Evolutionary conservation across 1,140 invertebrate species (phyloP).

Genomic region (Rhagoletis zephyria): DNA sequence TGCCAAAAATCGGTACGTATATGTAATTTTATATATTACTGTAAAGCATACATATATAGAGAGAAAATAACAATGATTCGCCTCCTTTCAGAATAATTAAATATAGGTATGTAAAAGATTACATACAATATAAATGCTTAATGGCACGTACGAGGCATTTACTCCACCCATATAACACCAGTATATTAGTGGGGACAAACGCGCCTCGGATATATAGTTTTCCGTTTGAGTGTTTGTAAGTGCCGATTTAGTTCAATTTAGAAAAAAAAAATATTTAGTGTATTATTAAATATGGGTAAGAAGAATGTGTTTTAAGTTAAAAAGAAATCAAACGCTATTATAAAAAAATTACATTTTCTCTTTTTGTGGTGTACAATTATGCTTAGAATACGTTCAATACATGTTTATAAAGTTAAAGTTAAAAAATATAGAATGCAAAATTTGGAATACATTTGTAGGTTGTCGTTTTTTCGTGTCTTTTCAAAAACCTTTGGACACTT

Average conservation of each 20-base stretch:
- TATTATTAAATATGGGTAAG: constrained; percentile 18
- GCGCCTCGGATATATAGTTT: constrained; percentile 11
- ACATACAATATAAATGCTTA: constrained; percentile 38
- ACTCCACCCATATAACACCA: neutral
- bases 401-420: constrained; percentile 24
- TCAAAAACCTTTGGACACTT: constrained; percentile 24
- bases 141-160: constrained; percentile 40
- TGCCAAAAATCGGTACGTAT: neutral
- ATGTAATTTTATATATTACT: constrained; percentile 6
- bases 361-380: neutral
- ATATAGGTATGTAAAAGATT: constrained; percentile 5
- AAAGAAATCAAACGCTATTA: constrained; percentile 5
- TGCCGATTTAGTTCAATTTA: constrained; percentile 33
- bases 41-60: neutral
- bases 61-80: neutral
- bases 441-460: constrained; percentile 40
- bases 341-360: constrained; percentile 2
- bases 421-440: constrained; percentile 47
- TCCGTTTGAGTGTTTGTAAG: neutral
- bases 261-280: neutral
- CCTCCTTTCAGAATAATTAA: neutral
- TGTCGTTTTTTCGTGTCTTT: constrained; percentile 8
- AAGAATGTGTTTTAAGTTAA: neutral
- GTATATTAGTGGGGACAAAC: neutral
- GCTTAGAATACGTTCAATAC: constrained; percentile 32